phyloP scores from a whole-genome alignment of 2,888 invertebrate genomes.

The Rhingia campestris region DNA sequence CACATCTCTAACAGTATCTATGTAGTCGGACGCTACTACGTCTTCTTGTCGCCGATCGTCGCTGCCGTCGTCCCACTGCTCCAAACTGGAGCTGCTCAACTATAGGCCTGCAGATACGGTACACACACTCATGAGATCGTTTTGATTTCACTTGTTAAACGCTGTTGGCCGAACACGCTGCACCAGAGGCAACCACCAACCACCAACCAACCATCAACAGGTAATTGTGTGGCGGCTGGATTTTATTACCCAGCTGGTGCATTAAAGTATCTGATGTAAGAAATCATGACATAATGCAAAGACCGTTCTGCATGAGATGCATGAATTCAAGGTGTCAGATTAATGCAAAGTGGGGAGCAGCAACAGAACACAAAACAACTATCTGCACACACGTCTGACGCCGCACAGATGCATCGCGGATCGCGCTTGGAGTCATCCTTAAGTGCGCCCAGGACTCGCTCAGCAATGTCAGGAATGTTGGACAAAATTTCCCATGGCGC shows the following conservation, averaged over 20 bases:
- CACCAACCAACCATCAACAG: conserved; percentile 64
- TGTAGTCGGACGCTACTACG: conserved; percentile 44
- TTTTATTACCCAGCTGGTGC: conserved; percentile 68
- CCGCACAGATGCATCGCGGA: background rate
- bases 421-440: conserved; percentile 33
- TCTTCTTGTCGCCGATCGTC: conserved; percentile 39
- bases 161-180: conserved; percentile 53
- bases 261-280: conserved; percentile 72
- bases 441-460: conserved; percentile 43
- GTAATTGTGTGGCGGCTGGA: conserved; percentile 67
- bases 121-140: conserved; percentile 49
- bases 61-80: background rate
- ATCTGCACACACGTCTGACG: background rate
- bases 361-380: conserved; percentile 2
- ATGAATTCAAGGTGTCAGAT: conserved; percentile 72
- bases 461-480: conserved; percentile 59
- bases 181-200: conserved; percentile 46
- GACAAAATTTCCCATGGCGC: conserved; percentile 59
- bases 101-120: background rate
- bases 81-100: conserved; percentile 56
- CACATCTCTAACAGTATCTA: conserved; percentile 64
- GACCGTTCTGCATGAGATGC: conserved; percentile 73
- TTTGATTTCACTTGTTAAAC: conserved; percentile 68
- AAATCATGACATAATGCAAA: conserved; percentile 71
- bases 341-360: conserved; percentile 53